Evolutionary conservation across 2,888 invertebrate genomes (phyloP), one percentile per base, ranked within the genome.

Genomic region (Ormyrus labotus): DNA sequence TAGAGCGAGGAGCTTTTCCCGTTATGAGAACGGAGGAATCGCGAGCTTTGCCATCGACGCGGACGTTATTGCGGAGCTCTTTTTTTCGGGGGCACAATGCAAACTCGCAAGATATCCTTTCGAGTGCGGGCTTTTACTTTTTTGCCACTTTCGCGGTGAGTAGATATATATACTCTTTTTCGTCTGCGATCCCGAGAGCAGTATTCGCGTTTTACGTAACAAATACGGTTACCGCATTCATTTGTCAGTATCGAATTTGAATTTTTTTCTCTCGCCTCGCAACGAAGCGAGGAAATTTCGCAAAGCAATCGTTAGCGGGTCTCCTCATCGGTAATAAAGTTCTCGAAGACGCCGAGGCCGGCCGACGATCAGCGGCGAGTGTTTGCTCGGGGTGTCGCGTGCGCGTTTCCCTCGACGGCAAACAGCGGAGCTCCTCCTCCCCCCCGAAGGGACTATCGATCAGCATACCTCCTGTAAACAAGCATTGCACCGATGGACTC

Each of bases 401-500:
- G 87, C 88, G 87, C 87, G 86, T 87, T 88, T 86, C 87, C 72
- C 89, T 87, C 88, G 89, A 89, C 89, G 87, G 89, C 90, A 90
- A 90, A 90, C 90, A 89, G 87, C 85, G 48, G 19, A 19, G 19
- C 19, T 19, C 45, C 19, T 13, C 48, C 53, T 8, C 50, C 10
- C 57, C 10, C 48, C 19, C 45, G 9, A 19, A 19, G 45, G 1
- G 87, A 87, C 87, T 90, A 90, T 90, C 90, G 90, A 90, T 90
- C 90, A 89, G 89, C 89, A 88, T 89, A 87, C 88, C 89, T 89
- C 88, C 88, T 88, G 90, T 89, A 90, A 90, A 90, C 89, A 90
- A 90, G 88, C 88, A 90, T 89, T 90, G 90, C 88, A 84, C 86
- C 50, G 47, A 13, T 34, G 57, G 87, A 87, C 87, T 86, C 88